phyloP scores from a whole-genome alignment of 2,113 vertebrate species.

The Tragelaphus scriptus region DNA sequence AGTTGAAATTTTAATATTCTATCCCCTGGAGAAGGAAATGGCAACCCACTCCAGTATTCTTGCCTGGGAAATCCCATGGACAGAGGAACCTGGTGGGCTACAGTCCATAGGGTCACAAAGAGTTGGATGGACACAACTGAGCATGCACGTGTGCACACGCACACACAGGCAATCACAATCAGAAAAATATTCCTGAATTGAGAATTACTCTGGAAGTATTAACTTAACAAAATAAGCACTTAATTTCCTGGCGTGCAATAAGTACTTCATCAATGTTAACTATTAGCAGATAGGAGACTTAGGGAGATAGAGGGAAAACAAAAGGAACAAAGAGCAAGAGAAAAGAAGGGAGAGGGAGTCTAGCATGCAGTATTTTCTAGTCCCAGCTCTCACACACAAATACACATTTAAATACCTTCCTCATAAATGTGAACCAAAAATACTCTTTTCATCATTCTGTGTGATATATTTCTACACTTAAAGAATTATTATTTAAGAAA shows the following conservation, averaged over 20 bases:
- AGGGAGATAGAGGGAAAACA: background rate
- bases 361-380: background rate
- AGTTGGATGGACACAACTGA: background rate
- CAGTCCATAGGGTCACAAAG: background rate
- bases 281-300: background rate
- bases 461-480: background rate
- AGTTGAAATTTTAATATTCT: background rate
- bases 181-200: background rate
- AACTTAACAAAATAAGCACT: background rate
- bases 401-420: background rate
- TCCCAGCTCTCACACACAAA: background rate
- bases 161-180: background rate
- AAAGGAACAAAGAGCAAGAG: background rate
- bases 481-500: background rate
- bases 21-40: background rate
- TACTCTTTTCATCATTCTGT: background rate
- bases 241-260: background rate
- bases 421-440: constrained; percentile 11
- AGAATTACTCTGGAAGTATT: background rate
- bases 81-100: background rate
- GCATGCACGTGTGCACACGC: accelerated
- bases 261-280: background rate
- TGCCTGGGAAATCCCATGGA: background rate
- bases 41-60: background rate
- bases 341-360: background rate